Percentiles rank a stretch among this genome's conserved stretches.
These are phyloP conservation scores for Episyrphus balteatus DNA, from an alignment of 1,140 invertebrate species.

Conservation along the genomic window DNA sequence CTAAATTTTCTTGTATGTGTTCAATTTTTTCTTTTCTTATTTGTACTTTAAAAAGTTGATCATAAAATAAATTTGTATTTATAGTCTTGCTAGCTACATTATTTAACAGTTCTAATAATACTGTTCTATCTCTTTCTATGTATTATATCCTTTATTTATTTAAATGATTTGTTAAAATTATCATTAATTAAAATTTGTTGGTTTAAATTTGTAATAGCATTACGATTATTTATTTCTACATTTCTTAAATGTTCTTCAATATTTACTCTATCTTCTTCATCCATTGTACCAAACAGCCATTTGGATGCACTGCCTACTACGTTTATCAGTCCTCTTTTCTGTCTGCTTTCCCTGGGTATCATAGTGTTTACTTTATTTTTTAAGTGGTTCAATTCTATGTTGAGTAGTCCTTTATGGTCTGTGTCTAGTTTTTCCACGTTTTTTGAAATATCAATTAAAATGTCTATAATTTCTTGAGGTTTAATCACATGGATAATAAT, in stretches of 20 bases:
- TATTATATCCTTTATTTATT: background rate
- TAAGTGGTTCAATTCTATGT: background rate
- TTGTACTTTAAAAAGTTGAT: background rate
- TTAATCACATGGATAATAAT: background rate
- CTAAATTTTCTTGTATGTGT: background rate
- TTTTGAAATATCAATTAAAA: background rate
- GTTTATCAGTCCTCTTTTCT: background rate
- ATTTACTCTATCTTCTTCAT: background rate
- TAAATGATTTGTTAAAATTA: background rate
- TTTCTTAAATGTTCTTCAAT: background rate
- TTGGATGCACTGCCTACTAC: background rate
- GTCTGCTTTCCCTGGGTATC: background rate
- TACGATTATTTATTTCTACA: background rate
- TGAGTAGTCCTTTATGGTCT: background rate
- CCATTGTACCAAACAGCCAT: conserved; percentile 1
- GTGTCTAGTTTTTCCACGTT: background rate
- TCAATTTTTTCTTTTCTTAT: background rate
- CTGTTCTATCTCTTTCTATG: background rate
- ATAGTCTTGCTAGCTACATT: background rate
- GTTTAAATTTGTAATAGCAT: background rate
- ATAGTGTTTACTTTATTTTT: background rate
- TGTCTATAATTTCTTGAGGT: background rate
- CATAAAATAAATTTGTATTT: background rate
- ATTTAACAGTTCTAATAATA: background rate
- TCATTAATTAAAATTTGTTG: background rate